Evolutionary conservation across 2,888 invertebrate genomes (phyloP).

Genomic region (Venusia cambrica): DNA sequence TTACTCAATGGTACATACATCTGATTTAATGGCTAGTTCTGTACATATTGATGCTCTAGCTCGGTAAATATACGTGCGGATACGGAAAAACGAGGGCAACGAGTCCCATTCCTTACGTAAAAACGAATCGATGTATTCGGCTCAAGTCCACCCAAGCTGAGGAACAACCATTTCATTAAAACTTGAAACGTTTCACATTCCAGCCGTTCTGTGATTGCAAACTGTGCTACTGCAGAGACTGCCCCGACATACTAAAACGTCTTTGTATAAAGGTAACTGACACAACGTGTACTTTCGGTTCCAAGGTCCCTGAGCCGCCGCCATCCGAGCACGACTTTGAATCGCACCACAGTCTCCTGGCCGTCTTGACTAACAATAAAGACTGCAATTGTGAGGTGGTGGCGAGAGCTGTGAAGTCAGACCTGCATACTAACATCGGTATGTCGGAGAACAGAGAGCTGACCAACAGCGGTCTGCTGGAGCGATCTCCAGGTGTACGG

Average conservation of each 20-base stretch:
- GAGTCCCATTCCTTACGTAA: too few relatives aligned
- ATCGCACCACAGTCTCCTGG: conserved; percentile 30
- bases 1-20: too few relatives aligned
- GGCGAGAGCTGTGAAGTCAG: conserved; percentile 41
- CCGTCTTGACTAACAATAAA: conserved; percentile 32
- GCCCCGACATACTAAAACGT: conserved; percentile 43
- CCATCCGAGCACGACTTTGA: conserved; percentile 4
- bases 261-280: conserved; percentile 38
- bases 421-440: conserved; percentile 42
- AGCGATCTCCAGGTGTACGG: too few relatives aligned
- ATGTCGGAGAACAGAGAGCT: conserved; percentile 25
- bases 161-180: too few relatives aligned
- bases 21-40: too few relatives aligned
- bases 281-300: conserved; percentile 33
- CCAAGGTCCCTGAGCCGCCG: conserved; percentile 18
- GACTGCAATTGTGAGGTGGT: conserved; percentile 46
- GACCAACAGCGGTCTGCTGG: too few relatives aligned
- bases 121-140: too few relatives aligned
- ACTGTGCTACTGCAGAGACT: conserved; percentile 38
- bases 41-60: too few relatives aligned
- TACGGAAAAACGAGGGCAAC: too few relatives aligned
- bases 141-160: too few relatives aligned
- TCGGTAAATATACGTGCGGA: too few relatives aligned
- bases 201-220: conserved; percentile 51
- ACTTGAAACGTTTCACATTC: conserved; percentile 25